These are phyloP conservation scores for Anoplolepis gracilipes DNA, from an alignment of 1,140 invertebrate genomes.

Conservation along the genomic window DNA sequence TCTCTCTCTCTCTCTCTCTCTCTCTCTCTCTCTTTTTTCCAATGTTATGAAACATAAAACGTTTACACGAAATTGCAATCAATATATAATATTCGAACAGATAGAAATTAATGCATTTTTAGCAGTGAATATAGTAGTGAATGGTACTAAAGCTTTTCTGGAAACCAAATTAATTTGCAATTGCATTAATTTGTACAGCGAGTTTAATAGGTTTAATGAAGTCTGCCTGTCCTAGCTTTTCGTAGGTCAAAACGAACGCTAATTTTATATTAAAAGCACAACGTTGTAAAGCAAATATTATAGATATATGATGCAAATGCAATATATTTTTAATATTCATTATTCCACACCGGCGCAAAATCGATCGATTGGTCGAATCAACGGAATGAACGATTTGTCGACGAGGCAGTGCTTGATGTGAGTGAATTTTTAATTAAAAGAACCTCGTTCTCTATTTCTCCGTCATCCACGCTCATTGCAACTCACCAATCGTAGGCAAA, in stretches of 20 bases:
- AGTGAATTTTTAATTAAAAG: slow-evolving; percentile 73
- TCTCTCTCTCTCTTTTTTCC: no score
- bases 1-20: no score
- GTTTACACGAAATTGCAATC: not conserved
- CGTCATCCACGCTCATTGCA: slow-evolving; percentile 29
- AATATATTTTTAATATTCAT: slow-evolving; percentile 33
- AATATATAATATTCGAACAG: not conserved
- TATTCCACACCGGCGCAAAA: not conserved
- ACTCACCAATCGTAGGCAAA: not conserved
- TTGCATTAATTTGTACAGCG: not conserved
- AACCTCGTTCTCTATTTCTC: slow-evolving; percentile 24
- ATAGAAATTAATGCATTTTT: not conserved
- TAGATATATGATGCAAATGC: not conserved
- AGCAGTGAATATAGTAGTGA: not conserved
- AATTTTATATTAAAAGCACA: not conserved
- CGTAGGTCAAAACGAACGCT: slow-evolving; percentile 8
- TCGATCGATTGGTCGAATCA: not conserved
- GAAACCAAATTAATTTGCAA: not conserved
- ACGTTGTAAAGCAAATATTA: slow-evolving; percentile 10
- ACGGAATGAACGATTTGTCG: slow-evolving; percentile 1
- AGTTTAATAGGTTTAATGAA: slow-evolving; percentile 6
- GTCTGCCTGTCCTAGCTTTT: not conserved
- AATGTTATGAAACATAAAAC: not conserved
- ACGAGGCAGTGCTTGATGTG: not conserved
- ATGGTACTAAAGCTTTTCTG: not conserved